Evolutionary conservation across 2,888 invertebrate genomes (phyloP).

Genomic region (Hecatera dysodea): DNA sequence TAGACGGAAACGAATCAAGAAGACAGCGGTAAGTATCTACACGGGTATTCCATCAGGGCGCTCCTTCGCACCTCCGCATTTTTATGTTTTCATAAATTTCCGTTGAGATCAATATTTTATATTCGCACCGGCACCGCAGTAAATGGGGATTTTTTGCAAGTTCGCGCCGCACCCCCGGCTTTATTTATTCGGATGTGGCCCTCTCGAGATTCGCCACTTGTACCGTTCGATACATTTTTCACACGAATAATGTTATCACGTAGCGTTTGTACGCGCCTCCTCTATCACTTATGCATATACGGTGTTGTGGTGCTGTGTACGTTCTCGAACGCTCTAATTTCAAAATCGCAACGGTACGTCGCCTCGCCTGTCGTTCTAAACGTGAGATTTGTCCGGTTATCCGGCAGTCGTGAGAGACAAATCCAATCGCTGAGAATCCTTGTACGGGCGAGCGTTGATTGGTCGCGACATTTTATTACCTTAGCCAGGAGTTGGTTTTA

Average conservation of each 20-base stretch:
- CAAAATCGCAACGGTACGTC: conserved; percentile 52
- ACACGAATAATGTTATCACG: conserved; percentile 86
- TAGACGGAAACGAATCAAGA: conserved; percentile 68
- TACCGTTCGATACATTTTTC: conserved; percentile 86
- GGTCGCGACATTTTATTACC: conserved; percentile 77
- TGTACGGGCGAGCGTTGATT: conserved; percentile 73
- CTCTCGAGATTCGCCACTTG: conserved; percentile 83
- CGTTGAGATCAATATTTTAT: conserved; percentile 89
- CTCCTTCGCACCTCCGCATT: conserved; percentile 82
- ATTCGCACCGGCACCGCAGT: conserved; percentile 82
- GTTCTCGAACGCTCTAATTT: conserved; percentile 66
- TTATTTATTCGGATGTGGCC: conserved; percentile 82
- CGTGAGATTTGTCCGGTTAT: conserved; percentile 66
- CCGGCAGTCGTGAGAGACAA: conserved; percentile 66
- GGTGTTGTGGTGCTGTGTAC: conserved; percentile 54
- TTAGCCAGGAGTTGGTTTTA: conserved; percentile 69
- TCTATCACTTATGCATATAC: conserved; percentile 71
- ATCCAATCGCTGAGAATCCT: conserved; percentile 72
- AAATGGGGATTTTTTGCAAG: conserved; percentile 81
- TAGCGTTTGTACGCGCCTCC: conserved; percentile 71
- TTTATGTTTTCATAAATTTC: conserved; percentile 90
- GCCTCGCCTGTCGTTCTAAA: conserved; percentile 43
- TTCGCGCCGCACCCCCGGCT: conserved; percentile 76
- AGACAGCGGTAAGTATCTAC: conserved; percentile 73
- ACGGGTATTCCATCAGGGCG: conserved; percentile 83